Evolutionary conservation across 2,797 vertebrate genomes (phyloP), one percentile per base, ranked within the genome.

Genomic region (Diglossa cyanea): DNA sequence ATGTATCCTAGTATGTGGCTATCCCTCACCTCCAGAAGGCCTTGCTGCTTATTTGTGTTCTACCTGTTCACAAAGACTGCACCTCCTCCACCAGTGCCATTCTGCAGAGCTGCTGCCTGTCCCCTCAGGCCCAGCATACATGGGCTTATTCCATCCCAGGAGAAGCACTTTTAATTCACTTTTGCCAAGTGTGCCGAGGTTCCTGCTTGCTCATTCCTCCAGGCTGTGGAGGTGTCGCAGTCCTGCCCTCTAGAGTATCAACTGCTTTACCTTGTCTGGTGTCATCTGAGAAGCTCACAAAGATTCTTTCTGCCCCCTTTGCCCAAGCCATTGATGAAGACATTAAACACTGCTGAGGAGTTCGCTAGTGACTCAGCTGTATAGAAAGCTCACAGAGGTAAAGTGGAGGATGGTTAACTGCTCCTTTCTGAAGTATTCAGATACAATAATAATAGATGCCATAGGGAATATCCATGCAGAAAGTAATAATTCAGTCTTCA

Each of bases 401-500:
- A 80, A 88, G 68, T 30, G 55, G 54, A 91, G 57, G 39, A 71
- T 63, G 60, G 63, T 55, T 93, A 94, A 67, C 86, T 82, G 67
- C 63, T 94, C 30, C 15, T 79, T 90, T 89, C 74, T 82, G 71
- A 83, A 79, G n/a, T 24, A 65, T 79, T 90, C 77, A 65, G 60
- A 76, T 79, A 54, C 17, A 88, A 55, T 87, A 93, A 94, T 92
- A 95, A 94, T 33, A 89, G 50, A 91, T 83, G 17, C 74, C 68
- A 80, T 40, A 71, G 86, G 78, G 93, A 92, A 85, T 93, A 85
- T 8, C 63, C 60, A 68, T 58, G 71, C 6, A 0, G 80, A 87
- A 95, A 93, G 78, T 67, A 95, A 95, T 94, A 94, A 95, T 93
- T 95, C 92, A 77, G 2, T 80, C 18, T 1, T 95, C 77, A 86